These are phyloP conservation scores for Teleogryllus oceanicus DNA, from an alignment of 2,888 invertebrate species.

Conservation along the genomic window DNA sequence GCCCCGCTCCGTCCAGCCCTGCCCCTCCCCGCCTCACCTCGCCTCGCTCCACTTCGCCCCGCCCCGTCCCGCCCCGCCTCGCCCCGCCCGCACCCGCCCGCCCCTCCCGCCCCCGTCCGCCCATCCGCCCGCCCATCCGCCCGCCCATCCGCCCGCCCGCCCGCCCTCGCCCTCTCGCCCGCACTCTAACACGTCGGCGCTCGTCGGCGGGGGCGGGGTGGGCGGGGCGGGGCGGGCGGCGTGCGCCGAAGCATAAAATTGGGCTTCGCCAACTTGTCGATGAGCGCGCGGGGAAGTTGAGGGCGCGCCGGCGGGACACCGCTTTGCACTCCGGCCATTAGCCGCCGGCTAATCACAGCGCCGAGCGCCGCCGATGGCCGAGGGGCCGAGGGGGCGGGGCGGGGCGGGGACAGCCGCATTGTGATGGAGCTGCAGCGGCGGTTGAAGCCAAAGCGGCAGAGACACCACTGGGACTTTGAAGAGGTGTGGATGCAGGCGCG, in stretches of 20 bases:
- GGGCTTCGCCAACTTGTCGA: constrained; percentile 8
- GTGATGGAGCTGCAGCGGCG: background rate
- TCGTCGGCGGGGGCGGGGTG: too few species aligned
- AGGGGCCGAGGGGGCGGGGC: background rate
- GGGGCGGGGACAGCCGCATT: background rate
- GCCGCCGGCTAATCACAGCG: background rate
- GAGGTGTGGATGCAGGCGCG: too few species aligned
- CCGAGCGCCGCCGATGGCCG: background rate
- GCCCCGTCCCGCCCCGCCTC: too few species aligned
- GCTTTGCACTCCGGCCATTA: constrained; percentile 11
- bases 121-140: too few species aligned
- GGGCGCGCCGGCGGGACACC: background rate
- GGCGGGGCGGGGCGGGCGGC: background rate
- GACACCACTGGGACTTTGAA: too few species aligned
- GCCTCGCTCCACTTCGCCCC: too few species aligned
- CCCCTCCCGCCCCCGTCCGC: too few species aligned
- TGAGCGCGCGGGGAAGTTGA: background rate
- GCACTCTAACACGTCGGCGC: background rate
- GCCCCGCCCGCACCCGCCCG: too few species aligned
- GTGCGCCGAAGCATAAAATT: background rate
- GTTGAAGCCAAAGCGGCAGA: background rate
- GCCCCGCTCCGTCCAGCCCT: too few species aligned
- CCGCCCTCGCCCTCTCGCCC: too few species aligned
- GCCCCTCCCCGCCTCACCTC: too few species aligned
- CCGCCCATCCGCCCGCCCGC: too few species aligned